Evolutionary conservation across 1,140 invertebrate genomes (phyloP).

Genomic region (Papilio aristodemus): DNA sequence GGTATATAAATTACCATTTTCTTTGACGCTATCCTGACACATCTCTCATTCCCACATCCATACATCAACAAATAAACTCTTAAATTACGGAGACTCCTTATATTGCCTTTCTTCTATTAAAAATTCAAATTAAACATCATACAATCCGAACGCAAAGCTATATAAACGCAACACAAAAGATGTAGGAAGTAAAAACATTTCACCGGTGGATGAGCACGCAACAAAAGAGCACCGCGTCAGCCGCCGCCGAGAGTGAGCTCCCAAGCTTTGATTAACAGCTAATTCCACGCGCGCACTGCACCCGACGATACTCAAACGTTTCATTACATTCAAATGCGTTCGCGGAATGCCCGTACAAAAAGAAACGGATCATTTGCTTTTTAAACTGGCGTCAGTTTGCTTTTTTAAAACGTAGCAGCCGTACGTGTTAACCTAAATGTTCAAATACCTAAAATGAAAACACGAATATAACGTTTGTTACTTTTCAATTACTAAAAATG

Average conservation of each 20-base stretch:
- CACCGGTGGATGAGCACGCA: not conserved
- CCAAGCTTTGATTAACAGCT: conserved; percentile 23
- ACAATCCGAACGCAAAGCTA: not conserved
- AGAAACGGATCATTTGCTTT: not conserved
- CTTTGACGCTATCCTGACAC: too few species aligned
- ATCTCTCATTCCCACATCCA: too few species aligned
- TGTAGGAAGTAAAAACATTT: conserved; percentile 18
- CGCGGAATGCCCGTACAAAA: conserved; percentile 1
- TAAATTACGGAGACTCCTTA: too few species aligned
- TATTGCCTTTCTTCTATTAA: too few species aligned
- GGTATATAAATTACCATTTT: too few species aligned
- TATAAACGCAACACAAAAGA: conserved; percentile 18
- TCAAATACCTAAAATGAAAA: too few species aligned
- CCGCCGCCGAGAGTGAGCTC: not conserved
- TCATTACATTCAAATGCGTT: conserved; percentile 24
- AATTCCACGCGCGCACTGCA: conserved; percentile 5
- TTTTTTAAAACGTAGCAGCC: too few species aligned
- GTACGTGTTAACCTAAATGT: too few species aligned
- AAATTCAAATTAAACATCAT: not conserved
- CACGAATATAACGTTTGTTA: too few species aligned
- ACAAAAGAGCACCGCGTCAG: conserved; percentile 22
- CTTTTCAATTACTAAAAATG: too few species aligned
- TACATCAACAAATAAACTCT: too few species aligned
- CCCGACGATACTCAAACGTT: conserved; percentile 13
- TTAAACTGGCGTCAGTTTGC: too few species aligned